Conservation (phyloP, 2,888 invertebrate genomes). For the Exephanes ischioxanthus region DNA sequence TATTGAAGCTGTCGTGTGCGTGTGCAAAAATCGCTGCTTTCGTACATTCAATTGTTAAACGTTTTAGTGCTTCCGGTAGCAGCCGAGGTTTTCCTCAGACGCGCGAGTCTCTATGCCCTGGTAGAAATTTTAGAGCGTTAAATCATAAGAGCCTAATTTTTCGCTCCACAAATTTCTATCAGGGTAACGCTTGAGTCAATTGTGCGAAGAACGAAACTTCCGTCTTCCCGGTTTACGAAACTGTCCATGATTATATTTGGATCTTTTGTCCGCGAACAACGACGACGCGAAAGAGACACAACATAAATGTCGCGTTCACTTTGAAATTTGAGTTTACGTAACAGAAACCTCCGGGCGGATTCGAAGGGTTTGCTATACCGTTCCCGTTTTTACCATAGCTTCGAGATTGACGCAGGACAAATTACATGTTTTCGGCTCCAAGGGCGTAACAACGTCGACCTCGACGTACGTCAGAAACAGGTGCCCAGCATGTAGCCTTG, state of each 20-base stretch:
- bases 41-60: not conserved
- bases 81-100: too few species aligned
- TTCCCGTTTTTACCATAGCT: conserved; percentile 10
- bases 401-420: conserved; percentile 15
- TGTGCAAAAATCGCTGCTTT: not conserved
- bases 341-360: not conserved
- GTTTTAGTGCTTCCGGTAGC: too few species aligned
- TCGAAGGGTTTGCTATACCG: not conserved
- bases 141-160: too few species aligned
- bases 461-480: conserved; percentile 46
- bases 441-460: conserved; percentile 22
- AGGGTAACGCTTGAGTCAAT: too few species aligned
- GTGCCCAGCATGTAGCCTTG: not conserved
- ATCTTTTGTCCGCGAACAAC: too few species aligned
- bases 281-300: too few species aligned
- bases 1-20: too few species aligned
- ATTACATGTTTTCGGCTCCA: conserved; percentile 25
- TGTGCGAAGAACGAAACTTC: not conserved
- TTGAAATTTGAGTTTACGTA: conserved; percentile 2
- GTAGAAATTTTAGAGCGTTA: too few species aligned
- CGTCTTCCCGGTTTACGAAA: not conserved
- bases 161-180: too few species aligned
- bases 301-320: too few species aligned
- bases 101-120: too few species aligned
- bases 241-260: not conserved